Evolutionary conservation across 2,113 vertebrate species (phyloP), one percentile per base, ranked within the genome.

Genomic region (Paracanthobrama guichenoti): DNA sequence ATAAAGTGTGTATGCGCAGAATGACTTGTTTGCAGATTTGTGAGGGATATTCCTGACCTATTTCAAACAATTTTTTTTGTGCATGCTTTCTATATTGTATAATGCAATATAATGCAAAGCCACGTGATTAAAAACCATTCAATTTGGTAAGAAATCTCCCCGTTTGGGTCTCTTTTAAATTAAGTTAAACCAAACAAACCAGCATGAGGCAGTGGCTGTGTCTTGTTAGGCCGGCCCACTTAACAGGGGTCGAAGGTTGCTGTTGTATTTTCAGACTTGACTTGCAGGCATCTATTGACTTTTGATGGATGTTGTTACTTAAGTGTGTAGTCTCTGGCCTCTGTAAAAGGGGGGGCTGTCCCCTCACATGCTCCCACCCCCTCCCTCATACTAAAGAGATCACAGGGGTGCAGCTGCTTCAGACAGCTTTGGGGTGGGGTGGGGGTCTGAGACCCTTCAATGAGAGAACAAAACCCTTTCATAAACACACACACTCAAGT

Each of bases 261-360:
- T 94, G 94, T 95, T 92, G 93, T 93, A 92, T 94, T 95, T 94
- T 94, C 93, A 94, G 93, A 93, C 93, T 86, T 95, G 94, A 95
- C 94, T 93, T 94, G 94, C 92, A 93, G 88, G 94, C 90, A 89
- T 94, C 94, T 94, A 94, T 94, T 95, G 94, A 92, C 94, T 94
- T 94, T 95, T 95, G 93, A 95, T 94, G 89, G 94, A 94, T 94
- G 94, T 93, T 93, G 94, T 95, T 91, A 88, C 93, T 93, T 92
- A 94, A 95, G 94, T 94, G 94, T 95, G 94, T 91, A 85, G 93
- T 90, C 82, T 91, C 76, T 88, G 90, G 93, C 92, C 91, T 89
- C 92, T 93, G 92, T 91, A 92, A 93, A 95, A 91, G 89, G 90
- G 92, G 93, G 92, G 92, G 90, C 92, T 91, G 92, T 92, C 89